Percentiles rank a stretch among this genome's conserved stretches.
phyloP scores from a whole-genome alignment of 2,888 invertebrate genomes.

The Idaea dimidiata region DNA sequence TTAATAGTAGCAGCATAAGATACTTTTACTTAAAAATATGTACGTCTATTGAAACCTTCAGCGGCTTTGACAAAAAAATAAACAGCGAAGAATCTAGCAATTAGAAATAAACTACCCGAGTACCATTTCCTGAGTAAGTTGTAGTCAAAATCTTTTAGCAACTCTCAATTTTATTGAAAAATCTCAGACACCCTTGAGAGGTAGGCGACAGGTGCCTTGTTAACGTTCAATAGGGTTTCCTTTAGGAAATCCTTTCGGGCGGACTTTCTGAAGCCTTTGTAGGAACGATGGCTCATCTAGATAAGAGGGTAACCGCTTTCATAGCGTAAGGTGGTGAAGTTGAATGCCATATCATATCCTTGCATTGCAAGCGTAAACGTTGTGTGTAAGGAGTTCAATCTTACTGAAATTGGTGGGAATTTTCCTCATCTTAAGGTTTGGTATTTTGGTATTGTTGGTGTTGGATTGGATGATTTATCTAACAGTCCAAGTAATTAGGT shows the following conservation, averaged over 20 bases:
- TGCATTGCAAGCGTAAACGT: conserved; percentile 19
- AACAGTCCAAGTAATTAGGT: too few species aligned
- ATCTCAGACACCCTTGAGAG: conserved; percentile 6
- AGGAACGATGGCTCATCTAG: conserved; percentile 72
- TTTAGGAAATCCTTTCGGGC: conserved; percentile 48
- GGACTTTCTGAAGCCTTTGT: conserved; percentile 54
- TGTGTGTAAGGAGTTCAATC: conserved; percentile 14
- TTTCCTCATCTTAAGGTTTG: background rate
- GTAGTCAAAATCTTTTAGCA: background rate
- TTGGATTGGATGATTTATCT: background rate
- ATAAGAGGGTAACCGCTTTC: conserved; percentile 72
- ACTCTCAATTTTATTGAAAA: background rate
- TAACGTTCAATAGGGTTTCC: conserved; percentile 46
- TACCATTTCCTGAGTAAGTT: background rate
- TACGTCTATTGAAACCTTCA: too few species aligned
- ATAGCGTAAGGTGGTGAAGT: conserved; percentile 31
- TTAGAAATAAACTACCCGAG: too few species aligned
- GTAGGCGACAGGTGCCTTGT: conserved; percentile 26
- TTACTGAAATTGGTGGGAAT: conserved; percentile 3
- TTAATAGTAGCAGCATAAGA: too few species aligned
- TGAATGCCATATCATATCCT: conserved; percentile 38
- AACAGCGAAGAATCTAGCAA: too few species aligned
- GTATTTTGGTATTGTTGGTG: too few species aligned
- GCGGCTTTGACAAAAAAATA: too few species aligned
- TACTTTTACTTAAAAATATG: too few species aligned